Evolutionary conservation across 2,797 vertebrate genomes (phyloP).

Genomic region (Clamator glandarius): DNA sequence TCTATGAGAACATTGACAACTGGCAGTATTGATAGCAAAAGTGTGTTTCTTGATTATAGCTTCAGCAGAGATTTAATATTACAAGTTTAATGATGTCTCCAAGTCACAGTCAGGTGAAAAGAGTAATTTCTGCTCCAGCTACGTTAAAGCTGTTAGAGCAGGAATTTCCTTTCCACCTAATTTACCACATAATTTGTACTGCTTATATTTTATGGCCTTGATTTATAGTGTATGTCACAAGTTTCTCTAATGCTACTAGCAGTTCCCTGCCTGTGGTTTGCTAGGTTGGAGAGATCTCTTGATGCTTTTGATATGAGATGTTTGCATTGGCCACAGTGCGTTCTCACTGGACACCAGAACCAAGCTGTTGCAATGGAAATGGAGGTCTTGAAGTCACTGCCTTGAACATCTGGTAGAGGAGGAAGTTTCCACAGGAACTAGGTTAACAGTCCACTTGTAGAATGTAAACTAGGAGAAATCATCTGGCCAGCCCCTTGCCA

Average conservation of each 20-base stretch:
- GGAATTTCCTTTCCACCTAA: not conserved
- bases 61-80: not conserved
- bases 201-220: not conserved
- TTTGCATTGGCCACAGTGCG: not conserved
- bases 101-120: not conserved
- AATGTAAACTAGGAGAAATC: not conserved
- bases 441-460: not conserved
- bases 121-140: not conserved
- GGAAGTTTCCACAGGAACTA: not conserved
- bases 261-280: slow-evolving; percentile 11
- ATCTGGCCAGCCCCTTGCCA: not conserved
- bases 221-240: not conserved
- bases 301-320: not conserved
- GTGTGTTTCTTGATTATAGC: not conserved
- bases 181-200: not conserved
- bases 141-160: slow-evolving; percentile 2
- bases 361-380: not conserved
- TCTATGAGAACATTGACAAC: not conserved
- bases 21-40: not conserved
- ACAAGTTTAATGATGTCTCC: not conserved
- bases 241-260: not conserved
- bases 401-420: slow-evolving; percentile 8
- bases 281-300: not conserved
- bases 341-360: not conserved
- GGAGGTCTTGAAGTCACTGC: not conserved